These are phyloP conservation scores for Sebastolobus altivelis DNA, from an alignment of 2,797 vertebrate genomes.

Conservation along the genomic window DNA sequence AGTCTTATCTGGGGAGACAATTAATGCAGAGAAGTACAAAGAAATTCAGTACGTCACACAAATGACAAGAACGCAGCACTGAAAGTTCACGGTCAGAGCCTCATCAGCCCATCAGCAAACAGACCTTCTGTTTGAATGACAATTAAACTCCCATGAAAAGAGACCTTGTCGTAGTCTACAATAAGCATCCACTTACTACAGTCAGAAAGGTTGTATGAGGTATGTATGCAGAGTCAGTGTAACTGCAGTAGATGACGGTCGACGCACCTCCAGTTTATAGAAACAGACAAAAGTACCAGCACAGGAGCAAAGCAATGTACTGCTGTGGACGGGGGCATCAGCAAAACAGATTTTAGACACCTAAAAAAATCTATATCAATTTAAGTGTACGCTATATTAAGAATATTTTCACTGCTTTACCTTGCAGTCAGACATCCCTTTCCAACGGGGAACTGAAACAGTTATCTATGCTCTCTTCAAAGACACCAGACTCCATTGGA, in stretches of 20 bases:
- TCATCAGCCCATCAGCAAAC: neutral
- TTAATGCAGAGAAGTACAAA: neutral
- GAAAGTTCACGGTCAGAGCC: neutral
- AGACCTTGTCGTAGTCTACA: neutral
- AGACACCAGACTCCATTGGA: neutral
- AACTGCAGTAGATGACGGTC: too few species aligned
- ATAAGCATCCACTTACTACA: neutral
- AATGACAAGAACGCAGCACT: neutral
- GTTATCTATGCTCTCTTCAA: neutral
- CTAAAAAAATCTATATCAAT: neutral
- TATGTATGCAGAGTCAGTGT: neutral
- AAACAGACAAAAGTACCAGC: neutral
- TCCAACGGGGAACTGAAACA: neutral
- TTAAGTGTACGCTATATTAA: neutral
- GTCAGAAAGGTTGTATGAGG: neutral
- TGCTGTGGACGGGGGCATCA: too few species aligned
- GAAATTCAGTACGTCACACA: neutral
- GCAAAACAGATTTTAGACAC: too few species aligned
- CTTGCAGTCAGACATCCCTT: too few species aligned
- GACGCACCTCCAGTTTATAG: neutral
- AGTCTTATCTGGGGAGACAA: neutral
- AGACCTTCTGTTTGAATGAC: neutral
- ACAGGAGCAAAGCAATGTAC: neutral
- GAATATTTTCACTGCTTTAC: neutral
- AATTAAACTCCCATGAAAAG: neutral